Conservation (phyloP, 2,888 invertebrate genomes). For the Drosophila formosana region DNA sequence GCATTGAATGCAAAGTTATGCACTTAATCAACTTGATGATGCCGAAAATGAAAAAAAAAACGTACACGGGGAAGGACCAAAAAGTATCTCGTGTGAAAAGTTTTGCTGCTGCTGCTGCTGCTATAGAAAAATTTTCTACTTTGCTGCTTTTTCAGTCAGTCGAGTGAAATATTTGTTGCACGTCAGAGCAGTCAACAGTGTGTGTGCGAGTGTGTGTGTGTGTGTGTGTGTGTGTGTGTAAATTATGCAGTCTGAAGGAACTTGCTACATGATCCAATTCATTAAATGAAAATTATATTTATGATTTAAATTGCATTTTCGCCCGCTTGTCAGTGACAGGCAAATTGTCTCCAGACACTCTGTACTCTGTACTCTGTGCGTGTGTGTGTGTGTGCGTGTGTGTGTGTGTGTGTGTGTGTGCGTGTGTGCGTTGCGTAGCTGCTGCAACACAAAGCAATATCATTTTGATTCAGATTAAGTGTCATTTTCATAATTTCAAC, state of each 20-base stretch:
- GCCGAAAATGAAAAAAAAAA: conserved; percentile 18
- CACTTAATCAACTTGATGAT: conserved; percentile 71
- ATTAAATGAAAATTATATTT: conserved; percentile 77
- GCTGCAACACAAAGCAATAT: conserved; percentile 24
- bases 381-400: conserved; percentile 6
- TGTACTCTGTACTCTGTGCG: not conserved
- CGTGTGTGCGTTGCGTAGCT: not conserved
- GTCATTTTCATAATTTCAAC: conserved; percentile 11
- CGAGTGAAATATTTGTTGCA: conserved; percentile 65
- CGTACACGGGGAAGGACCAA: not conserved
- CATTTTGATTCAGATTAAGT: conserved; percentile 18
- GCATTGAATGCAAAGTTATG: conserved; percentile 55
- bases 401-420: not conserved
- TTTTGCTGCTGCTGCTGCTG: conserved; percentile 27
- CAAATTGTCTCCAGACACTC: conserved; percentile 7
- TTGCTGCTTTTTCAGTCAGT: conserved; percentile 67
- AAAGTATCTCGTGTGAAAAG: conserved; percentile 49
- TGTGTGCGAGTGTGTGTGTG: conserved; percentile 5
- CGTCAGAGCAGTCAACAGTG: conserved; percentile 34
- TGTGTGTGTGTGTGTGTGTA: conserved; percentile 14
- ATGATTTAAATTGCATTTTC: conserved; percentile 76
- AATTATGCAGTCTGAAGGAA: conserved; percentile 34
- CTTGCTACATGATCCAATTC: conserved; percentile 67
- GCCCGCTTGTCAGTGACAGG: conserved; percentile 26
- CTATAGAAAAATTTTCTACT: conserved; percentile 52